A percentile compares a stretch with the other conserved stretches of the same genome.
phyloP scores from a whole-genome alignment of 2,797 vertebrate genomes.

The Percopsis omiscomaycus region DNA sequence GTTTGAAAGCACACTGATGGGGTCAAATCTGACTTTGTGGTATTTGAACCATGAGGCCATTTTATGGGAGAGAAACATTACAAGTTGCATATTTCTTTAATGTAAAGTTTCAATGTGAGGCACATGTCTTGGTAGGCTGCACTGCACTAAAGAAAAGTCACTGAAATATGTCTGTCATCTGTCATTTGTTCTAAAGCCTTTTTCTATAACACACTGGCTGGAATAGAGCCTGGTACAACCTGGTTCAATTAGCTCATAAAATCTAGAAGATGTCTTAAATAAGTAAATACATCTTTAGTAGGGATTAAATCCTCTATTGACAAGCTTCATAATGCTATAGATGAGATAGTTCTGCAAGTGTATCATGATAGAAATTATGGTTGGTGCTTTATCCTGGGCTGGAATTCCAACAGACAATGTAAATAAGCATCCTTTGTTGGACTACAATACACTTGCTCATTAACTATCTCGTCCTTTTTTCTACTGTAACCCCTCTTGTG shows the following conservation, averaged over 20 bases:
- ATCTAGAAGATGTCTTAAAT: constrained; percentile 2
- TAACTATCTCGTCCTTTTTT: neutral
- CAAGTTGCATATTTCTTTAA: too few species aligned
- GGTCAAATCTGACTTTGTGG: constrained; percentile 23
- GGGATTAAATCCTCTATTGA: too few species aligned
- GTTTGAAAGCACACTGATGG: constrained; percentile 3
- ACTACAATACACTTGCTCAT: constrained; percentile 16
- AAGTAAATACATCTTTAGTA: neutral
- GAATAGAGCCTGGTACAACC: constrained; percentile 1
- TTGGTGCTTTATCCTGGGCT: neutral
- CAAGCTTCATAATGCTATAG: neutral
- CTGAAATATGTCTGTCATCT: neutral
- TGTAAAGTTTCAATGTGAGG: too few species aligned
- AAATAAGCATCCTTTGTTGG: constrained; percentile 12
- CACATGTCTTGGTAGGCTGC: too few species aligned
- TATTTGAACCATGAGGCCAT: too few species aligned
- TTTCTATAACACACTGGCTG: too few species aligned
- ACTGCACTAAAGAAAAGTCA: too few species aligned
- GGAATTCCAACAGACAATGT: constrained; percentile 1
- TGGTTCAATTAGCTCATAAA: constrained; percentile 30
- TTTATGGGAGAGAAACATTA: too few species aligned
- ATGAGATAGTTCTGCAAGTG: constrained; percentile 1
- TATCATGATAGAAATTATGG: neutral
- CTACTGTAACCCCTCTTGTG: neutral
- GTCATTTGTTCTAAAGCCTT: neutral